These are phyloP conservation scores for Idaea straminata DNA, from an alignment of 2,888 invertebrate species.

Conservation along the genomic window DNA sequence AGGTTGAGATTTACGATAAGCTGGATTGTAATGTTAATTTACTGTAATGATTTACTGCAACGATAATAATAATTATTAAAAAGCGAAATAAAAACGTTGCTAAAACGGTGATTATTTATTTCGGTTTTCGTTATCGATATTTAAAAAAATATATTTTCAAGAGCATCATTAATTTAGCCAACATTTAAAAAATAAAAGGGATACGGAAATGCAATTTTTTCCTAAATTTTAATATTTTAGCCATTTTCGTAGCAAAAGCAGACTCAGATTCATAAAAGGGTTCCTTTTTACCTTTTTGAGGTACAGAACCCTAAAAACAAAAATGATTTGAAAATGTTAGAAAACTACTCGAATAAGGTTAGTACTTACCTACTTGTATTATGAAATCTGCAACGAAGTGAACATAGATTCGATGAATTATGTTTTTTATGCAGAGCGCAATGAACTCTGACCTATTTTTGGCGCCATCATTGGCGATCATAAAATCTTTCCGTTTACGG, in stretches of 20 bases:
- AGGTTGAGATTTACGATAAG: not conserved
- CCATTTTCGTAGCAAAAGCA: not conserved
- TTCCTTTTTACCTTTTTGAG: too few relatives aligned
- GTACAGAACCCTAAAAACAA: too few relatives aligned
- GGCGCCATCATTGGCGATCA: slow-evolving; percentile 37
- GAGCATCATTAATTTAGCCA: not conserved
- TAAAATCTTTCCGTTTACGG: slow-evolving; percentile 38
- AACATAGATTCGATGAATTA: not conserved
- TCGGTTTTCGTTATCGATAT: not conserved
- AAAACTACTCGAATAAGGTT: too few relatives aligned
- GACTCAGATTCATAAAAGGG: too few relatives aligned
- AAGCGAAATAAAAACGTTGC: too few relatives aligned
- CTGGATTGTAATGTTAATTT: too few relatives aligned
- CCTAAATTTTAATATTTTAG: not conserved
- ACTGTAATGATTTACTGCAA: too few relatives aligned
- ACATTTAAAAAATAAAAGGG: not conserved
- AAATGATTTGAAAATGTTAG: too few relatives aligned
- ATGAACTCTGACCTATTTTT: slow-evolving; percentile 40
- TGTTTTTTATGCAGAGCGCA: slow-evolving; percentile 10
- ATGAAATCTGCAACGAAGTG: not conserved
- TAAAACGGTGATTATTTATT: not conserved
- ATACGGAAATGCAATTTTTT: not conserved
- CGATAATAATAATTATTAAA: too few relatives aligned
- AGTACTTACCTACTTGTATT: not conserved
- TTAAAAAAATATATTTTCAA: not conserved